Percentiles rank a stretch among this genome's conserved stretches.
Conservation (phyloP, 2,888 invertebrate species). For the Odontomyia ornata region DNA sequence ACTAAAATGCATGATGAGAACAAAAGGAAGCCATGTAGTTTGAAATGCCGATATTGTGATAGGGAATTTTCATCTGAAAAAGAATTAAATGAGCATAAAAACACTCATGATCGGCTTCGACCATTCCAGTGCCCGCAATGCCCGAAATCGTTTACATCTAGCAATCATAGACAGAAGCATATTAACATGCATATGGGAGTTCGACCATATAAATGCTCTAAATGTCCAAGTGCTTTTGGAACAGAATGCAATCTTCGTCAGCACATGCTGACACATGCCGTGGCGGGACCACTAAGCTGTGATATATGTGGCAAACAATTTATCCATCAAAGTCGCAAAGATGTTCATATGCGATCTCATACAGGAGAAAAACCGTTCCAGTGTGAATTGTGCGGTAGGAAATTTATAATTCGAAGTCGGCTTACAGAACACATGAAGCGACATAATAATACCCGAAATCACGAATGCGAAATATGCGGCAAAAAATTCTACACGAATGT, state of each 20-base stretch:
- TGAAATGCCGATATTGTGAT: constrained; percentile 22
- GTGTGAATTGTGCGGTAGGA: constrained; percentile 50
- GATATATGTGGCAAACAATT: constrained; percentile 50
- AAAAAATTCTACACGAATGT: constrained; percentile 45
- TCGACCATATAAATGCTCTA: constrained; percentile 15
- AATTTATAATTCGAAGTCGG: constrained; percentile 48
- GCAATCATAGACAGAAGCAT: constrained; percentile 32
- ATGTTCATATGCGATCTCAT: constrained; percentile 49
- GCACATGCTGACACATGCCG: constrained; percentile 42
- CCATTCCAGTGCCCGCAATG: constrained; percentile 47
- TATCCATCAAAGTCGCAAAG: constrained; percentile 49
- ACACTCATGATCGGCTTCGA: constrained; percentile 7
- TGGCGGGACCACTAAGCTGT: constrained; percentile 50
- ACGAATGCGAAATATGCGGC: constrained; percentile 49
- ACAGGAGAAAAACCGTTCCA: constrained; percentile 52
- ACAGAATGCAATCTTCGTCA: constrained; percentile 23
- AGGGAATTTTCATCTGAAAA: background rate
- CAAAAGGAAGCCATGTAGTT: background rate
- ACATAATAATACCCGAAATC: constrained; percentile 49
- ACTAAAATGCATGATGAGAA: constrained; percentile 5
- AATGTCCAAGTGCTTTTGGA: constrained; percentile 17
- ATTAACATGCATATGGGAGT: constrained; percentile 38
- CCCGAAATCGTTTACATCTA: constrained; percentile 41
- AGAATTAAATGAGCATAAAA: constrained; percentile 1
- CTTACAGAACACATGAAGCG: constrained; percentile 51